These are phyloP conservation scores for Hozukius guyotensis DNA, from an alignment of 2,797 vertebrate species.

Conservation along the genomic window DNA sequence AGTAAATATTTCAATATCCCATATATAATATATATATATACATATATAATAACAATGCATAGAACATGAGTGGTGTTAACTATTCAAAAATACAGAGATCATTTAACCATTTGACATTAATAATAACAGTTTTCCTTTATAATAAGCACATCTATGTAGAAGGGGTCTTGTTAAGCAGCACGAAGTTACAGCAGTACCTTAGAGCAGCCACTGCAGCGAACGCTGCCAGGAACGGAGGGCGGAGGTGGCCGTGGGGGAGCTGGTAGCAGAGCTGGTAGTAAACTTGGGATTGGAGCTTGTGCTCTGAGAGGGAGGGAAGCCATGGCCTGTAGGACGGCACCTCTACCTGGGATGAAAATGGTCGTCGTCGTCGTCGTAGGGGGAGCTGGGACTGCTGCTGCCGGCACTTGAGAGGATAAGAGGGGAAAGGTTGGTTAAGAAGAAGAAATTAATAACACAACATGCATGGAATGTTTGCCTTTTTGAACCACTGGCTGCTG, in stretches of 20 bases:
- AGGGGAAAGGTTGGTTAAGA: not conserved
- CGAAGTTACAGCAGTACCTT: slow-evolving; percentile 81
- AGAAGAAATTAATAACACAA: not conserved
- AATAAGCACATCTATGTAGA: too few relatives aligned
- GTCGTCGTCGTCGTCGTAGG: slow-evolving; percentile 54
- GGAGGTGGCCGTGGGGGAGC: slow-evolving; percentile 54
- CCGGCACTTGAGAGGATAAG: slow-evolving; percentile 30
- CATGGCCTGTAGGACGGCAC: slow-evolving; percentile 71
- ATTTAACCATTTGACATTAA: not conserved
- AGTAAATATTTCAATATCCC: not conserved
- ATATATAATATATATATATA: too few relatives aligned
- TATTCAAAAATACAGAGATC: not conserved
- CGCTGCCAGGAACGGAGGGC: slow-evolving; percentile 69
- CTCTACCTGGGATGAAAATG: slow-evolving; percentile 73
- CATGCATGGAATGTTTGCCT: not conserved
- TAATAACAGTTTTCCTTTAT: not conserved
- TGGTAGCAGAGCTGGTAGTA: slow-evolving; percentile 41
- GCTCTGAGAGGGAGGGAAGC: slow-evolving; percentile 58
- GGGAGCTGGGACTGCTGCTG: slow-evolving; percentile 27
- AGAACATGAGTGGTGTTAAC: not conserved
- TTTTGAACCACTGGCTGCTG: not conserved
- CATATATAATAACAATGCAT: not conserved
- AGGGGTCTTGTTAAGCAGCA: not conserved
- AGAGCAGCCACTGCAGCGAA: slow-evolving; percentile 91
- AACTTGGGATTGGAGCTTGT: slow-evolving; percentile 32